phyloP scores from a whole-genome alignment of 2,888 invertebrate species.

The Meta bourneti region DNA sequence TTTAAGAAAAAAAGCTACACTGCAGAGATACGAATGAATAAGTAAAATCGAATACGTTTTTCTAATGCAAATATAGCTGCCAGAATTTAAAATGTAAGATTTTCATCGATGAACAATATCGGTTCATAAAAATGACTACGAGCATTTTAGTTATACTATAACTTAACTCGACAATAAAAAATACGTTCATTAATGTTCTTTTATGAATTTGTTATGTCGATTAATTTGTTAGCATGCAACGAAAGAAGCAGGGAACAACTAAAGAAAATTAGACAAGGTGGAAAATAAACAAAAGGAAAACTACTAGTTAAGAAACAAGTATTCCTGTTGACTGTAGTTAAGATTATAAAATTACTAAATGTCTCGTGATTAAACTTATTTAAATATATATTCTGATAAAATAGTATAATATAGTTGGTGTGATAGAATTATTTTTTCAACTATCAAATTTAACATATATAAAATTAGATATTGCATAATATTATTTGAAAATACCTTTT shows the following conservation, averaged over 20 bases:
- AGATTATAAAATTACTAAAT: too few species aligned
- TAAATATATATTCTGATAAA: too few species aligned
- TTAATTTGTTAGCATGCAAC: not conserved
- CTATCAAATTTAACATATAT: too few species aligned
- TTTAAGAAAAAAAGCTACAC: not conserved
- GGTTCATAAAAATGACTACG: not conserved
- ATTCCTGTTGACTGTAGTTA: too few species aligned
- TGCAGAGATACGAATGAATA: not conserved
- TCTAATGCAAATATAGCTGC: not conserved
- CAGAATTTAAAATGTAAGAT: not conserved
- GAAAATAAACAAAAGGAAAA: not conserved
- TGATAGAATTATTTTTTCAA: too few species aligned
- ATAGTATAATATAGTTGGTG: too few species aligned
- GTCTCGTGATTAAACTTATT: too few species aligned
- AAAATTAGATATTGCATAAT: too few species aligned
- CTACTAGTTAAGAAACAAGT: too few species aligned
- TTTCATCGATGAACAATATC: not conserved
- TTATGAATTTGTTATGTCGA: not conserved
- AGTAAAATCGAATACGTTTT: not conserved
- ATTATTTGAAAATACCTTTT: too few species aligned
- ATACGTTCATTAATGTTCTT: not conserved
- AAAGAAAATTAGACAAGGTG: not conserved
- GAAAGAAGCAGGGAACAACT: not conserved
- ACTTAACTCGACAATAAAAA: not conserved
- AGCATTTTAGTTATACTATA: not conserved